Evolutionary conservation across 2,113 vertebrate genomes (phyloP), one percentile per base, ranked within the genome.

Genomic region (Perccottus glenii): DNA sequence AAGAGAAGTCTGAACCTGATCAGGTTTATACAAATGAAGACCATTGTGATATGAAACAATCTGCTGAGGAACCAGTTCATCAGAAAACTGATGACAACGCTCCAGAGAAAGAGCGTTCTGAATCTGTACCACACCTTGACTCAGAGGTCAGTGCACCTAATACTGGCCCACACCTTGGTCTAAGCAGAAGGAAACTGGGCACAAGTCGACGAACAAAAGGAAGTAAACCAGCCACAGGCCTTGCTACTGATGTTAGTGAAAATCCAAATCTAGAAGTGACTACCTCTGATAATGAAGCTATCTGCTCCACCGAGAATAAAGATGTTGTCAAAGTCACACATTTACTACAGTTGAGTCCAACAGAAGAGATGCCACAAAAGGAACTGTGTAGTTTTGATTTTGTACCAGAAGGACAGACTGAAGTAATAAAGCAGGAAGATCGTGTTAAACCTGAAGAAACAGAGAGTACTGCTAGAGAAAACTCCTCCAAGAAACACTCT

Each of bases 1-100:
- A 5, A n/a, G n/a, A n/a, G n/a, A n/a, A n/a, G n/a, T n/a, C n/a
- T n/a, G n/a, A n/a, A n/a, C n/a, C n/a, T n/a, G n/a, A n/a, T 42
- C 60, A 51, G n/a, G 11, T 64, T 0, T 6, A 48, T 0, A 64
- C 1, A 47, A 16, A 72, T 66, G 57, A 69, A 5, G 70, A 69
- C 45, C 38, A 14, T 51, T n/a, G n/a, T n/a, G n/a, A n/a, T n/a
- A n/a, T n/a, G n/a, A n/a, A n/a, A n/a, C n/a, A n/a, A n/a, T n/a
- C n/a, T n/a, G n/a, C n/a, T n/a, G n/a, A n/a, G n/a, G n/a, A n/a
- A n/a, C n/a, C n/a, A n/a, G n/a, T n/a, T n/a, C n/a, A n/a, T n/a
- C n/a, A n/a, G n/a, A n/a, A n/a, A n/a, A n/a, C n/a, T n/a, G n/a
- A n/a, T n/a, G n/a, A n/a, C n/a, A n/a, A n/a, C n/a, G n/a, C n/a